Base-by-base conservation (phyloP, 2,113 vertebrate genomes). In the Mormyrus lacerda region DNA sequence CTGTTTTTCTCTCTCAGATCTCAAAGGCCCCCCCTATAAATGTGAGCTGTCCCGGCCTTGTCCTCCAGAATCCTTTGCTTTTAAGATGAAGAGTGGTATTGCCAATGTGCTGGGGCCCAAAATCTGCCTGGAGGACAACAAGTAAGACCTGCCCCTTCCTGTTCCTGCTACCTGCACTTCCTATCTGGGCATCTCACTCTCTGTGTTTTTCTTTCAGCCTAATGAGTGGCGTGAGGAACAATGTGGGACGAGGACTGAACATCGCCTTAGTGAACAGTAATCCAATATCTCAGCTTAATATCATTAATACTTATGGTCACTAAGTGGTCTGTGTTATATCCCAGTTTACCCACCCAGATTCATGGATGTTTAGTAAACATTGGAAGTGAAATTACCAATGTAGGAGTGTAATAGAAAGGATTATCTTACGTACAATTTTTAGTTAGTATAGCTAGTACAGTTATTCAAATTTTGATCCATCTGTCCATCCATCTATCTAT, bases 181-280 rank as follows among this genome's bases (percentile, higher is more conserved):
- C 44, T 51, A 17, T 89, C n/a, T 35, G 10, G 50, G 48, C 17
- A 1, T 24, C 19, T 90, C 31, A 87, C 19, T 48, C 15, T 0
- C 5, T 39, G 1, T 58, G 17, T 44, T 1, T 2, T 0, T 19
- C 8, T 90, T 92, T 47, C 91, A 99, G 98, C 90, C 90, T 99
- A 91, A 99, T 99, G 97, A 99, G 98, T 82, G 95, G 97, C 0
- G 98, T 99, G 85, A 99, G 97, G 95, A 99, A 99, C 94, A 99
- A 99, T 0, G 97, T 99, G 87, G 98, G 97, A 85, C 96, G 98
- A 95, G 98, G 98, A 88, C 96, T 99, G 89, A 99, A 99, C 93
- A 93, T 97, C 17, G 98, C 97, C 44, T 95, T 98, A 89, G 94
- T 97, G 85, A 96, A 98, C 90, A 97, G 98, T 99, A 96, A 48